Evolutionary conservation across 2,113 vertebrate species (phyloP).

Genomic region (Mustela lutreola): DNA sequence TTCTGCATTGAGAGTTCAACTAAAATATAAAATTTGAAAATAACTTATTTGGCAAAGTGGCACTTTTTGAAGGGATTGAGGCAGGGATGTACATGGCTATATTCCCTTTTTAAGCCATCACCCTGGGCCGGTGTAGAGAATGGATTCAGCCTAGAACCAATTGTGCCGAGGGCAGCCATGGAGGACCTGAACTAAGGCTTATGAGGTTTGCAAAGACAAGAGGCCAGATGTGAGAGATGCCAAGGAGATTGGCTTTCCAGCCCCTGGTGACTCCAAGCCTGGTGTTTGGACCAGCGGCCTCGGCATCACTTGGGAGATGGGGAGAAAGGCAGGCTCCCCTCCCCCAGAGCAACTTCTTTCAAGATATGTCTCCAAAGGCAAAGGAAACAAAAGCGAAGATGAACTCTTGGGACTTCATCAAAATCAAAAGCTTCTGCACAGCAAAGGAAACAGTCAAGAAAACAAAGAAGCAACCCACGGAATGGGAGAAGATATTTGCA

Average conservation of each 20-base stretch:
- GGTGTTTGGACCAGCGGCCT: background rate
- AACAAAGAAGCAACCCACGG: no score
- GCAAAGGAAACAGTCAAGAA: no score
- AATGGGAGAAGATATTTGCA: no score
- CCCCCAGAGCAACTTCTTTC: no score
- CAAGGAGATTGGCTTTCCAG: background rate
- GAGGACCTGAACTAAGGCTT: background rate
- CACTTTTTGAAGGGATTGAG: background rate
- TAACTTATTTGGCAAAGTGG: background rate
- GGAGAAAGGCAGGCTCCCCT: background rate
- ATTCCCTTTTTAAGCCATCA: background rate
- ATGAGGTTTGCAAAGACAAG: background rate
- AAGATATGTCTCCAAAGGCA: no score
- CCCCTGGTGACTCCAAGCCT: background rate
- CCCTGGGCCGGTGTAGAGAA: background rate
- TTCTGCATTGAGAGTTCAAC: background rate
- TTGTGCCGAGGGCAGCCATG: background rate
- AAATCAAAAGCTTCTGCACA: no score
- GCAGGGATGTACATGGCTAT: background rate
- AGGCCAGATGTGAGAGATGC: background rate
- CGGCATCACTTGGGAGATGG: no score
- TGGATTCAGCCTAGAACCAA: background rate
- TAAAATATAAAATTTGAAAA: background rate
- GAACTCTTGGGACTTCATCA: no score
- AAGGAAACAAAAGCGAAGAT: no score